Base-by-base conservation (phyloP, 2,888 invertebrate genomes). In the Achlya flavicornis region DNA sequence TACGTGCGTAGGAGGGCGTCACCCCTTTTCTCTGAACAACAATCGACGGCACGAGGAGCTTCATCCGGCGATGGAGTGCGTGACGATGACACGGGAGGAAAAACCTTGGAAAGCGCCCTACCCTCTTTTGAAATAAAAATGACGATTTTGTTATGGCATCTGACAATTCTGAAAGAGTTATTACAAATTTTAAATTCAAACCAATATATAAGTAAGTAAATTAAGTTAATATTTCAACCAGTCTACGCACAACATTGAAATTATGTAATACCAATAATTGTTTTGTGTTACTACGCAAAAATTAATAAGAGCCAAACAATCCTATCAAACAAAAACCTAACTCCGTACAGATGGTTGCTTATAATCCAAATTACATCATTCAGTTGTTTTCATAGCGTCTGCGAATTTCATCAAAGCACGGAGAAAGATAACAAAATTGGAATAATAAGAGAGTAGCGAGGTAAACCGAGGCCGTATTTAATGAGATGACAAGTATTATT, bases 1-100 rank as follows among this genome's bases (percentile, higher is more conserved):
- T 79, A 80, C 78, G 79, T 87, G 87, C 85, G 90, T 90, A 79
- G 90, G 90, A 89, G 91, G 91, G 90, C 90, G 88, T 85, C 91
- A 89, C 89, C 91, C 92, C 83, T 86, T 86, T 86, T 77, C 79
- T 83, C 80, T 84, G 77, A 79, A 86, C 79, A 87, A 91, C 87
- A 90, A 89, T 87, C 75, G 85, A 79, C 81, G 74, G 77, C 71
- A 76, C 72, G 82, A 87, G 86, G 80, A 82, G 80, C 82, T 78
- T 84, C 88, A 87, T 89, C 87, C 84, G 83, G 77, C 72, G 73
- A 70, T 73, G 68, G 74, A 84, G 80, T 81, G 83, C 80, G 80
- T 83, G 84, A 78, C 77, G 71, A 76, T 76, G 78, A 79, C 73
- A 79, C 64, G 72, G 71, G 70, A 74, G 69, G 74, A 78, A 77